Evolutionary conservation across 1,140 invertebrate genomes (phyloP), one percentile per base, ranked within the genome.

Genomic region (Geopemphigus sp.): DNA sequence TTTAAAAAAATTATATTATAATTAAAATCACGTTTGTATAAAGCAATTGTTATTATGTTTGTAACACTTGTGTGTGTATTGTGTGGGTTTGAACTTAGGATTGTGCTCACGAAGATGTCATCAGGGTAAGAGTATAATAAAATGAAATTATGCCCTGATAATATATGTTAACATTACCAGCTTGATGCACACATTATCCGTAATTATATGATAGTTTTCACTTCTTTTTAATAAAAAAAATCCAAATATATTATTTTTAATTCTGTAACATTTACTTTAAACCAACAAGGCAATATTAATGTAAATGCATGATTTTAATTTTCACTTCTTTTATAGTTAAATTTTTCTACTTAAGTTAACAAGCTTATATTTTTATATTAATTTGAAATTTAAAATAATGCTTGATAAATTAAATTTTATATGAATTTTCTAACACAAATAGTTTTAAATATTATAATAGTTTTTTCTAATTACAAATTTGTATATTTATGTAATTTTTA

Each of bases 51-150:
- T 76, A 76, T 78, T 47, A 61, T 78, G 57, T 78, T 78, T 50
- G 74, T 78, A 78, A 78, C 59, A 63, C 57, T 59, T 61, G 72
- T 74, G 72, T 74, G 56, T 74, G 29, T 78, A 59, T 78, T 78
- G 57, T 78, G 14, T 78, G 74, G 74, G 74, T 59, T 78, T 61
- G 74, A 78, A 56, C n/a, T 78, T 78, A 78, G 74, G 74, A 78
- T 78, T 45, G 57, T 78, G 57, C 57, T 61, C 74, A 78, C 17
- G 74, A 78, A 78, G 74, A 78, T 61, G 74, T 78, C 74, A 78
- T 78, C 74, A 78, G 74, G 74, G 74, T 78, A 78, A 78, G 74
- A 78, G 57, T 61, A 47, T 15, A 63, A 26, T 63, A 24, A 50
- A 50, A 78, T 78, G 57, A 50, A 59, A 78, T 45, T 78, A 78